phyloP scores from a whole-genome alignment of 2,888 invertebrate species.

The Scaptomyza cyrtandrae region DNA sequence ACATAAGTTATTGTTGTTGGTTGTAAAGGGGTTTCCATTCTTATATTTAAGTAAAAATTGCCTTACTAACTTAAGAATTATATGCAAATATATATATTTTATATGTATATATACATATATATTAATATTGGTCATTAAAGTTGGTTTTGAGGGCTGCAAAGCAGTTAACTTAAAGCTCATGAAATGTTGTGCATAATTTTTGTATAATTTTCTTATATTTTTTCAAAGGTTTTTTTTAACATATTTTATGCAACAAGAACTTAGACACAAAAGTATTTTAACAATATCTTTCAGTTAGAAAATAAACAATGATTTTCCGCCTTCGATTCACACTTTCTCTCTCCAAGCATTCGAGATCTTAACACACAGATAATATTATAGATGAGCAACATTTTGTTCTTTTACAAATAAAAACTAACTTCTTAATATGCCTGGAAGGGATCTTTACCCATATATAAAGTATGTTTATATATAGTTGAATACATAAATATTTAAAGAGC shows the following conservation, averaged over 20 bases:
- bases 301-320: not conserved
- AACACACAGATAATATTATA: not conserved
- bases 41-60: constrained; percentile 12
- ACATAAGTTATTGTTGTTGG: constrained; percentile 19
- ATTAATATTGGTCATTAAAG: constrained; percentile 3
- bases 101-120: not conserved
- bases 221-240: not conserved
- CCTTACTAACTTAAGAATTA: constrained; percentile 19
- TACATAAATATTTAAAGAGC: not conserved
- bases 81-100: not conserved
- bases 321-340: not conserved
- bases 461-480: not conserved
- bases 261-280: not conserved
- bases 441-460: not conserved
- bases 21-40: constrained; percentile 16
- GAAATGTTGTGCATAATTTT: no score
- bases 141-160: no score
- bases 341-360: not conserved
- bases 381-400: not conserved
- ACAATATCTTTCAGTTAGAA: not conserved
- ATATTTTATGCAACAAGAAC: not conserved
- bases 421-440: not conserved
- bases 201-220: not conserved
- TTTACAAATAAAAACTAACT: not conserved
- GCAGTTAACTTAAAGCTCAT: not conserved